These are phyloP conservation scores for Thamnaconus septentrionalis DNA, from an alignment of 2,113 vertebrate species.

Conservation along the genomic window DNA sequence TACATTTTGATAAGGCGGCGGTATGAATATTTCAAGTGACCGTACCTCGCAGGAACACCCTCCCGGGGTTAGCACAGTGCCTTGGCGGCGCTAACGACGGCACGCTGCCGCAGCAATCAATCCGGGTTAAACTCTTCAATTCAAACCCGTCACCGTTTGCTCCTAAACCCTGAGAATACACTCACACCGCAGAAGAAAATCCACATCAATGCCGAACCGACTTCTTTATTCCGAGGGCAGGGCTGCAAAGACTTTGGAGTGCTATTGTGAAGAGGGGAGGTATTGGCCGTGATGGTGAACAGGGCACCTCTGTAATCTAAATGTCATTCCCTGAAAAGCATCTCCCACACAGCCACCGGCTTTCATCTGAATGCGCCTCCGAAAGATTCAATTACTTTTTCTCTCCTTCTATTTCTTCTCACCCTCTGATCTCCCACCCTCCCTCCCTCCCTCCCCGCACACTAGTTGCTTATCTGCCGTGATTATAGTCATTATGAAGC, in stretches of 20 bases:
- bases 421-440: slow-evolving; percentile 60
- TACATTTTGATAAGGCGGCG: slow-evolving; percentile 65
- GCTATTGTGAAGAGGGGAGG: slow-evolving; percentile 71
- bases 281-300: slow-evolving; percentile 73
- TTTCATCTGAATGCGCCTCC: slow-evolving; percentile 74
- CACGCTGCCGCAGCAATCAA: neutral
- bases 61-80: neutral
- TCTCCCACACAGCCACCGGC: slow-evolving; percentile 70
- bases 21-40: slow-evolving; percentile 54
- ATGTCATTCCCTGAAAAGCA: slow-evolving; percentile 77
- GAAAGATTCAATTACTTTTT: slow-evolving; percentile 78
- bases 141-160: neutral
- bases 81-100: neutral
- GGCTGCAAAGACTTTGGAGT: slow-evolving; percentile 53
- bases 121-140: neutral
- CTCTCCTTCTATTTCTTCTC: slow-evolving; percentile 65
- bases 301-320: slow-evolving; percentile 77
- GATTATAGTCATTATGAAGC: slow-evolving; percentile 78
- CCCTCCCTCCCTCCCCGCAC: slow-evolving; percentile 63
- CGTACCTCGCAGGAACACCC: slow-evolving; percentile 10
- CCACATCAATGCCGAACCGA: slow-evolving; percentile 34
- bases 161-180: slow-evolving; percentile 30
- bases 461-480: slow-evolving; percentile 73
- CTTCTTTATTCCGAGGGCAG: slow-evolving; percentile 42
- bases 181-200: slow-evolving; percentile 40